phyloP scores from a whole-genome alignment of 2,113 vertebrate genomes.

The Miniopterus natalensis region DNA sequence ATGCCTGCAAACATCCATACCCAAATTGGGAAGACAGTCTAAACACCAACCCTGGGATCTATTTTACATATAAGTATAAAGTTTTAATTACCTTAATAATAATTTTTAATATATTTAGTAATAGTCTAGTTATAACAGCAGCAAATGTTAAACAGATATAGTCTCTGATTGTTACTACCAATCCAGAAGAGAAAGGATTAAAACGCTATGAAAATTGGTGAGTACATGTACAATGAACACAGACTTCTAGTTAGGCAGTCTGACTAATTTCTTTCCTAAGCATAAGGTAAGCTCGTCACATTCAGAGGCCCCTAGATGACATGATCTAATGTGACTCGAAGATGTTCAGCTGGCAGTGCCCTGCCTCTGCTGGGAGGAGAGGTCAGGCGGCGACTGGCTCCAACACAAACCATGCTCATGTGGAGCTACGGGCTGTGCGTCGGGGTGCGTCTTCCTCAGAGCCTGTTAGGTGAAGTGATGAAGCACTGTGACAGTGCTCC shows the following conservation, averaged over 20 bases:
- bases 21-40: not conserved
- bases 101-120: not conserved
- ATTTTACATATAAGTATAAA: not conserved
- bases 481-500: constrained; percentile 67
- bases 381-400: constrained; percentile 87
- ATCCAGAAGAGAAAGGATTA: constrained; percentile 23
- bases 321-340: constrained; percentile 88
- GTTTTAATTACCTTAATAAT: constrained; percentile 17
- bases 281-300: constrained; percentile 80
- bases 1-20: not conserved
- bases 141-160: constrained; percentile 14
- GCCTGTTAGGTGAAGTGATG: constrained; percentile 73
- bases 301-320: constrained; percentile 83
- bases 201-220: constrained; percentile 32
- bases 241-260: constrained; percentile 60
- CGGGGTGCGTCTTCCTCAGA: constrained; percentile 68
- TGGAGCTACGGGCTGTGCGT: constrained; percentile 84
- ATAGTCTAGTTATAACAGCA: not conserved
- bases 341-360: constrained; percentile 86
- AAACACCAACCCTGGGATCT: not conserved
- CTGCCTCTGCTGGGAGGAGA: constrained; percentile 82
- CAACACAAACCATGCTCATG: constrained; percentile 83
- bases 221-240: constrained; percentile 13
- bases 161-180: not conserved
- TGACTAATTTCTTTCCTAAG: constrained; percentile 80